These are phyloP conservation scores for Piaya cayana DNA, from an alignment of 2,113 vertebrate genomes.

Conservation along the genomic window DNA sequence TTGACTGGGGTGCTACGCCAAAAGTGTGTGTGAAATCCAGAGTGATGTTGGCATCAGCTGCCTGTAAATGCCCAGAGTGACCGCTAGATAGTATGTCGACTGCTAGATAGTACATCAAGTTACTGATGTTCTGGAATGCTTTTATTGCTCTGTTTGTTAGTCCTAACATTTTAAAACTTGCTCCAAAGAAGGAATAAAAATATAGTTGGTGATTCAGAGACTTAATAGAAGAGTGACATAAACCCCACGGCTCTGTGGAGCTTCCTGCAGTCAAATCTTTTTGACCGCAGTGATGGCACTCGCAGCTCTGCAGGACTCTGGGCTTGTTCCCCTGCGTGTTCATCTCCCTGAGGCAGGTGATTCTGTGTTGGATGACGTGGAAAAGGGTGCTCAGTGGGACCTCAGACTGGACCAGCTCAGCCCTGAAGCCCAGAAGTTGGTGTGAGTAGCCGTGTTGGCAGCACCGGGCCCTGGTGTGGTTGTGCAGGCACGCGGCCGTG, in stretches of 20 bases:
- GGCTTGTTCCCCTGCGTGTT: background rate
- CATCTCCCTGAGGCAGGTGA: background rate
- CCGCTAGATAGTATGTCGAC: background rate
- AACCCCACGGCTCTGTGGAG: background rate
- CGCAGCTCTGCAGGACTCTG: background rate
- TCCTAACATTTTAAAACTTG: background rate
- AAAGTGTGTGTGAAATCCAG: background rate
- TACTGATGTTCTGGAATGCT: background rate
- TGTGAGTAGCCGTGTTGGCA: background rate
- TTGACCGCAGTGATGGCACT: background rate
- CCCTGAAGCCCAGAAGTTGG: accelerated
- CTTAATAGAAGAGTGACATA: background rate
- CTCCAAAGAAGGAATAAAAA: background rate
- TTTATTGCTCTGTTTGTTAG: constrained; percentile 15
- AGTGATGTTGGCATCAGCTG: background rate
- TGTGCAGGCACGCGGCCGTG: accelerated
- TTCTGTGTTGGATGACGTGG: background rate
- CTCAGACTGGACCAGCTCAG: background rate
- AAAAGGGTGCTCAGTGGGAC: background rate
- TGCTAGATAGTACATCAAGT: background rate
- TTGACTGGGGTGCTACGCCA: background rate
- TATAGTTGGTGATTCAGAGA: background rate
- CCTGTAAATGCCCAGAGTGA: background rate
- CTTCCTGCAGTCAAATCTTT: background rate
- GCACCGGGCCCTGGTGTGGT: accelerated